These are phyloP conservation scores for Cryptocephalus primarius DNA, from an alignment of 2,888 invertebrate genomes.

Conservation along the genomic window DNA sequence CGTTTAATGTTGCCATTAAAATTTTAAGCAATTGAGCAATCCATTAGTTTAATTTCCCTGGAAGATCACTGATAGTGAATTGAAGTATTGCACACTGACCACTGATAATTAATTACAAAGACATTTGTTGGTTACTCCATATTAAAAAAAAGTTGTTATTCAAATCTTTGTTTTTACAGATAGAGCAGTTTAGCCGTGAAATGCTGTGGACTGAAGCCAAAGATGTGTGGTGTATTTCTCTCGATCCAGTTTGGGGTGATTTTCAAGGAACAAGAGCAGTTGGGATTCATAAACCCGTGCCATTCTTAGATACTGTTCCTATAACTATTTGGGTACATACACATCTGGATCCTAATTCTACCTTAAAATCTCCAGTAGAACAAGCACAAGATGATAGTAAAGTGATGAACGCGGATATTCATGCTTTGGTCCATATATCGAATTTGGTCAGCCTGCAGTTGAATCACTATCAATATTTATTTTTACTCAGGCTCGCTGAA, in stretches of 20 bases:
- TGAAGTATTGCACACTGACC: too few relatives aligned
- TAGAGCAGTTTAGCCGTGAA: constrained; percentile 30
- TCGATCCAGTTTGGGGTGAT: constrained; percentile 90
- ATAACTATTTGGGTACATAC: constrained; percentile 72
- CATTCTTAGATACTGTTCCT: constrained; percentile 78
- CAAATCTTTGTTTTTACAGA: constrained; percentile 16
- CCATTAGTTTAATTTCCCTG: too few relatives aligned
- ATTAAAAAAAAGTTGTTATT: too few relatives aligned
- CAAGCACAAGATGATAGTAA: neutral
- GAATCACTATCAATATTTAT: constrained; percentile 88
- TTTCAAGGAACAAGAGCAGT: constrained; percentile 74
- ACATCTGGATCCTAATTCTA: constrained; percentile 36
- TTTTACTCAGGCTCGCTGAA: constrained; percentile 75
- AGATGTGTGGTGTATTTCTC: constrained; percentile 76
- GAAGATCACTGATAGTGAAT: too few relatives aligned
- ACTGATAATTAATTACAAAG: too few relatives aligned
- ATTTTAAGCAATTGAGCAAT: too few relatives aligned
- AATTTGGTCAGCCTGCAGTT: constrained; percentile 82
- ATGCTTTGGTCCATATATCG: constrained; percentile 69
- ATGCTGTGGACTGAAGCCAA: constrained; percentile 73
- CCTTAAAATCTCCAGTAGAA: constrained; percentile 12
- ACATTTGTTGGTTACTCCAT: too few relatives aligned
- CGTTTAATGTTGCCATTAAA: too few relatives aligned
- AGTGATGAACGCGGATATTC: constrained; percentile 52
- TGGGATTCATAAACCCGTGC: constrained; percentile 61